Base-by-base conservation (phyloP, 2,888 invertebrate genomes). In the Philereme vetulata region DNA sequence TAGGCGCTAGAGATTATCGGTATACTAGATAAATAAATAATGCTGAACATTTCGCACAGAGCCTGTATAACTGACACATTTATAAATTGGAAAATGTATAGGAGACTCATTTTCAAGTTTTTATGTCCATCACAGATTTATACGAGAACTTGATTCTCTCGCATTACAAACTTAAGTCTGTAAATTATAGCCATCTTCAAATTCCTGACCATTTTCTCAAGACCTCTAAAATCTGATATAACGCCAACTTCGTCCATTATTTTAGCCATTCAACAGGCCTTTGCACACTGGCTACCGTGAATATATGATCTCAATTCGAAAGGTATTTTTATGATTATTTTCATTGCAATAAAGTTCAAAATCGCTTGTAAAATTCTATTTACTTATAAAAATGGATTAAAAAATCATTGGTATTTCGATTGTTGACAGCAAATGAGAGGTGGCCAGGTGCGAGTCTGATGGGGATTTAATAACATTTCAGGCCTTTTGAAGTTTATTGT, bases 391-490 rank as follows among this genome's bases (percentile, higher is more conserved):
- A 77, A 73, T 47, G 64, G 66, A 70, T 67, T 58, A 69, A 71
- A 72, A 72, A 67, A 59, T 62, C 53, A 62, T 57, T 57, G 72
- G 72, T 70, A 76, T 75, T 77, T 72, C 70, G 71, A 63, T 73
- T 74, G 70, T 72, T 76, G 74, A 75, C 71, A 68, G 68, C 68
- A 72, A 78, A 80, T 77, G 70, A 68, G 75, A 33, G 35, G 66
- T 68, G 70, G 57, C 76, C 80, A 77, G 76, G 75, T 76, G 75
- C 69, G 62, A 52, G 11, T 7, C 44, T 42, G 59, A 69, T 69
- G 62, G 59, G 56, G 60, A 49, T 34, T 40, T 63, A 49, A 68
- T 65, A 66, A 44, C 44, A 40, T 21, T 49, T 54, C 33, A 44
- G 38, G 40, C 44, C 34, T 52, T 48, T 44, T 21, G 21, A 21